Evolutionary conservation across 2,797 vertebrate genomes (phyloP), one percentile per base, ranked within the genome.

Genomic region (Geotrypetes seraphini): DNA sequence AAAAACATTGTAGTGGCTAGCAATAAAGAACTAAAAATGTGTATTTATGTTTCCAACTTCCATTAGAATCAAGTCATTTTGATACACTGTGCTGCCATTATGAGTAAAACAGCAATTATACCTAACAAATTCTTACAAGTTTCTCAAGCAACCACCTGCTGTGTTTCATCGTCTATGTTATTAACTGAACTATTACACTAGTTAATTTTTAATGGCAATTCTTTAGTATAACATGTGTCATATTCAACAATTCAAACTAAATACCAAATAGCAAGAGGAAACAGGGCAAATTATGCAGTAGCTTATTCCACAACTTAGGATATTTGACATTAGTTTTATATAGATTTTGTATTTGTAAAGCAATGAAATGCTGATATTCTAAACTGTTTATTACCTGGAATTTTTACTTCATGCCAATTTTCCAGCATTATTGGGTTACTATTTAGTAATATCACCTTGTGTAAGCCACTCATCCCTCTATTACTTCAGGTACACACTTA

Each of bases 271-370:
- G 5, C 5, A 7, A 10, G n/a, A n/a, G 11, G n/a, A 5, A 7
- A n/a, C n/a, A 16, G 8, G 28, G 4, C 10, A 4, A 4, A 10
- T 20, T 13, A 12, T 7, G n/a, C n/a, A n/a, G n/a, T n/a, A n/a
- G 10, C 7, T 7, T 27, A 14, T 4, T 18, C n/a, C 3, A 4
- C 3, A 3, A 5, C 8, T 3, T 12, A 4, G 27, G 4, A n/a
- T 3, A 2, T 9, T n/a, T 12, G 17, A 8, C n/a, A n/a, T n/a
- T n/a, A 60, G 63, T 68, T 60, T 53, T 48, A 52, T 12, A 19
- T 57, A 51, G 41, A 56, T 41, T 42, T 50, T 61, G 61, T 36
- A 36, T 26, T 57, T 59, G 61, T 59, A 54, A 54, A 31, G 42
- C n/a, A 48, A 59, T 49, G 39, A 31, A 54, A 40, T 43, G 48